Evolutionary conservation across 2,888 invertebrate species (phyloP), one percentile per base, ranked within the genome.

Genomic region (Erpobdella octoculata): DNA sequence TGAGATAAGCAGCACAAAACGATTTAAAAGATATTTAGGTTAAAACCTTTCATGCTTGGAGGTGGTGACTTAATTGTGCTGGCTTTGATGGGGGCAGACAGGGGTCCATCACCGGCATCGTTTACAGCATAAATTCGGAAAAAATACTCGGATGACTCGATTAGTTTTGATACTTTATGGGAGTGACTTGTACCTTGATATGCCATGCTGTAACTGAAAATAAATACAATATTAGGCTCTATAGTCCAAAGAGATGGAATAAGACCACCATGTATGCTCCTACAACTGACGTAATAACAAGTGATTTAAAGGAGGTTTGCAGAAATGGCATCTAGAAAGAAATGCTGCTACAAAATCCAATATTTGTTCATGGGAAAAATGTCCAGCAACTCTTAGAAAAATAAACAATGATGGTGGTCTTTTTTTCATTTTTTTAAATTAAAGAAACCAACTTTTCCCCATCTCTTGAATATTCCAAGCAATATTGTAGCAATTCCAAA

Each of bases 61-160:
- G 93, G 94, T 72, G 92, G 90, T 38, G 93, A 90, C 76, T 89
- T 87, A 73, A 85, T 86, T 41, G 94, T 94, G 77, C 85, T 85
- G 82, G 89, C 91, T 72, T 87, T 84, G 81, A 88, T 87, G 69
- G 88, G 86, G 73, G 86, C 86, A 5, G 91, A 90, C 86, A 89
- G 91, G 41, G 88, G 88, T 25, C 93, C 93, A 77, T 89, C 88
- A 15, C 92, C 93, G 73, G 91, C 92, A 82, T 90, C 91, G 81
- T 91, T 92, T 77, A 89, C 88, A 67, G 91, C 91, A 77, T 89
- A 90, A 79, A 94, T 90, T 78, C 92, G 88, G 86, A 94, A 92
- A 80, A 87, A 87, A 84, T 93, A 93, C 72, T 86, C 84, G 18
- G 89, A 90, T 78, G 89, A 87, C 84, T 94, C 94, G 78, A 89